phyloP scores from a whole-genome alignment of 92 coral and sea anemone species.

The Plumapathes pennacea region DNA sequence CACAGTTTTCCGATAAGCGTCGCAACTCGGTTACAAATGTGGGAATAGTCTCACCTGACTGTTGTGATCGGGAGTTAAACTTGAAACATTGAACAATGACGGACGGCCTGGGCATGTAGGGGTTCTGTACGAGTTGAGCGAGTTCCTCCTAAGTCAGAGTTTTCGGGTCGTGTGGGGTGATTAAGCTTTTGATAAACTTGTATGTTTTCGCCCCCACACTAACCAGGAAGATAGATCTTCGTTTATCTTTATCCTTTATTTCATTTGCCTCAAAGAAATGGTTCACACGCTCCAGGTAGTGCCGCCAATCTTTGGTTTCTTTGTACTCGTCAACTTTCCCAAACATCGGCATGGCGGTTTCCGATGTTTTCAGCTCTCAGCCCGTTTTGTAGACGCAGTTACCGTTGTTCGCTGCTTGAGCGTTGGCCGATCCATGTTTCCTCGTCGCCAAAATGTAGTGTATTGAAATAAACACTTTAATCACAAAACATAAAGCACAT shows the following conservation, averaged over 20 bases:
- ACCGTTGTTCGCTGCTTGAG: background rate
- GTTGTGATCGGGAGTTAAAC: conserved; percentile 41
- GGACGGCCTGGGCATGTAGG: conserved; percentile 27
- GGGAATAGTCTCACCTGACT: conserved; percentile 36
- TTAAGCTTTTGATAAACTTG: conserved; percentile 40
- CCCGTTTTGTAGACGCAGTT: background rate
- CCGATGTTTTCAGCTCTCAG: conserved; percentile 7
- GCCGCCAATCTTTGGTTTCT: conserved; percentile 35
- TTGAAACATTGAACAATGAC: conserved; percentile 41
- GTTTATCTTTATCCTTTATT: conserved; percentile 27
- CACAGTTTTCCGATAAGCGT: conserved; percentile 33
- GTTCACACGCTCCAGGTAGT: conserved; percentile 32
- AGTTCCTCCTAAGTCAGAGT: conserved; percentile 20
- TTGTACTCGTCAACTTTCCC: conserved; percentile 25
- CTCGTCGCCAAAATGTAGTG: conserved; percentile 2
- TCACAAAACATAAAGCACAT: too few relatives aligned
- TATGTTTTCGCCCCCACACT: conserved; percentile 34
- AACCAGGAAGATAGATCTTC: conserved; percentile 31
- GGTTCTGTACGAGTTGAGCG: conserved; percentile 8
- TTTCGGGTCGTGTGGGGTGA: conserved; percentile 34
- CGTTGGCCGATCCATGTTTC: background rate
- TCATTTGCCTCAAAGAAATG: conserved; percentile 37
- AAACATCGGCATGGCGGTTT: conserved; percentile 19
- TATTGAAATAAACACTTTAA: too few relatives aligned
- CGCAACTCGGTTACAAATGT: conserved; percentile 20